Percentiles rank a stretch among this genome's conserved stretches.
These are phyloP conservation scores for Leptopterna dolabrata DNA, from an alignment of 2,888 invertebrate genomes.

Conservation along the genomic window DNA sequence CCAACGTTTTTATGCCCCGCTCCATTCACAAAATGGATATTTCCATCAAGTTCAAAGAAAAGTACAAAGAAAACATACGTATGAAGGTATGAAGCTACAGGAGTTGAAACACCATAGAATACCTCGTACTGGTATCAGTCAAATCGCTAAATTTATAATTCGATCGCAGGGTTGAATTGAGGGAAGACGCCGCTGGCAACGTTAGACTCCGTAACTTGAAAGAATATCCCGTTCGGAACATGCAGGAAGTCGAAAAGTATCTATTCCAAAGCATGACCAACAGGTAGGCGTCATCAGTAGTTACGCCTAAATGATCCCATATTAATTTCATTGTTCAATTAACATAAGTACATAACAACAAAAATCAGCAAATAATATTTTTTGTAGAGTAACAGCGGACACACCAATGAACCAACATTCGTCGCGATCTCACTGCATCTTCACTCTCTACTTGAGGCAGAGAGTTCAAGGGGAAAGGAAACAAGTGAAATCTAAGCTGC, in stretches of 20 bases:
- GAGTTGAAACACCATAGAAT: too few relatives aligned
- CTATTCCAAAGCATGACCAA: slow-evolving; percentile 70
- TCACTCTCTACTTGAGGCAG: slow-evolving; percentile 69
- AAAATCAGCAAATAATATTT: too few relatives aligned
- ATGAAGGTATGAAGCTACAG: too few relatives aligned
- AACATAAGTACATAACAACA: too few relatives aligned
- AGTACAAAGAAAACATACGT: too few relatives aligned
- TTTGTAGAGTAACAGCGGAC: slow-evolving; percentile 68
- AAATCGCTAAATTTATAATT: too few relatives aligned
- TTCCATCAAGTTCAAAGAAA: too few relatives aligned
- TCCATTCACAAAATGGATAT: too few relatives aligned
- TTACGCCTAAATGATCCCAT: background rate
- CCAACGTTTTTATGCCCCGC: too few relatives aligned
- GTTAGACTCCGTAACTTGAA: slow-evolving; percentile 69
- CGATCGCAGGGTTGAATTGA: slow-evolving; percentile 31
- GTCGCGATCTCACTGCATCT: slow-evolving; percentile 71
- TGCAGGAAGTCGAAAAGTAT: slow-evolving; percentile 70
- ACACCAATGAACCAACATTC: slow-evolving; percentile 71
- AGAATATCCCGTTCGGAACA: slow-evolving; percentile 68
- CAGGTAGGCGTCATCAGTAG: slow-evolving; percentile 66
- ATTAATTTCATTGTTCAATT: too few relatives aligned
- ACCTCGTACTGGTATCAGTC: too few relatives aligned
- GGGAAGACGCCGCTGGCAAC: slow-evolving; percentile 69
- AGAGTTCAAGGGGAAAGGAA: slow-evolving; percentile 66
- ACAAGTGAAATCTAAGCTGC: slow-evolving; percentile 69